phyloP scores from a whole-genome alignment of 2,113 vertebrate species.

The Crotalus tigris region DNA sequence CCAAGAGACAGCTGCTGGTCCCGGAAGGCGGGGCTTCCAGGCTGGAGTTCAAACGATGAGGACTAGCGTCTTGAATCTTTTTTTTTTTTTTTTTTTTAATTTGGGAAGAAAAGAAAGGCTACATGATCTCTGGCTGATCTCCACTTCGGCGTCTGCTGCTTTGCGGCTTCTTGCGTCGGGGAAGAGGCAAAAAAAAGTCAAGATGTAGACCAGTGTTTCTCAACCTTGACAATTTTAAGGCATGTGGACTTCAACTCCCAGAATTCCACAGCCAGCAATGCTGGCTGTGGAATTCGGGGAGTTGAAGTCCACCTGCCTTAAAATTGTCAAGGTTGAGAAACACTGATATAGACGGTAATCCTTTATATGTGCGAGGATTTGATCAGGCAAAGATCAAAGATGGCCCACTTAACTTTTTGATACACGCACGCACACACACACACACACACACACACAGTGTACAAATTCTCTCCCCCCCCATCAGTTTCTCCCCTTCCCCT shows the following conservation, averaged over 20 bases:
- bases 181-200: not conserved
- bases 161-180: not conserved
- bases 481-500: not conserved
- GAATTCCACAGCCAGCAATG: no score
- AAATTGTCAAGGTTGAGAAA: no score
- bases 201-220: no score
- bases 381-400: not conserved
- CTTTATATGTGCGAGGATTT: not conserved
- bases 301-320: no score
- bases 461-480: no score
- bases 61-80: constrained; percentile 15
- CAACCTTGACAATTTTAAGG: no score
- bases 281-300: no score
- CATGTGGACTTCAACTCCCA: no score
- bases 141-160: not conserved
- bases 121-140: not conserved
- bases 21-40: not conserved
- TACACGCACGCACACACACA: fast-evolving
- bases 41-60: constrained; percentile 33
- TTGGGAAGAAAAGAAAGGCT: not conserved
- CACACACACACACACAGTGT: not conserved
- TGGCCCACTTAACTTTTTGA: not conserved
- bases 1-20: constrained; percentile 73
- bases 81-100: not conserved
- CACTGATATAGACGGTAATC: not conserved